phyloP scores from a whole-genome alignment of 2,888 invertebrate genomes.

The Thymelicus lineola region DNA sequence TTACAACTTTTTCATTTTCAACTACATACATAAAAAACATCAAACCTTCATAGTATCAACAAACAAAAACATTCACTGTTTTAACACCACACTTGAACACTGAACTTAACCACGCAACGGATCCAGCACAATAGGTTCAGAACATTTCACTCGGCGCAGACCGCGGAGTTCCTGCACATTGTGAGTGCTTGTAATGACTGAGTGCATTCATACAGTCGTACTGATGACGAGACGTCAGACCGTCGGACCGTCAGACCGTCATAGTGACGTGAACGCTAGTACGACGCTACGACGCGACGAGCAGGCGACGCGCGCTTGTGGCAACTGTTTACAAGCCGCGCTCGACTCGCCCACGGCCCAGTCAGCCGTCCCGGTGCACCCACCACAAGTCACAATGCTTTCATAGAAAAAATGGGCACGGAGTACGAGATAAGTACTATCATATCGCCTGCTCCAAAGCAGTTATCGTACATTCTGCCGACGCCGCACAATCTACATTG shows the following conservation, averaged over 20 bases:
- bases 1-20: not conserved
- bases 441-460: slow-evolving; percentile 55
- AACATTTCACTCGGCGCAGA: slow-evolving; percentile 54
- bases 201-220: slow-evolving; percentile 22
- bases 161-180: slow-evolving; percentile 76
- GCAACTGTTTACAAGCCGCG: slow-evolving; percentile 60
- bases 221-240: not conserved
- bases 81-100: slow-evolving; percentile 43
- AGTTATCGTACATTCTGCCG: slow-evolving; percentile 47
- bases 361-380: slow-evolving; percentile 54
- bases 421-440: slow-evolving; percentile 68
- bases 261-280: slow-evolving; percentile 39
- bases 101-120: slow-evolving; percentile 42
- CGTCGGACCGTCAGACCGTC: slow-evolving; percentile 39
- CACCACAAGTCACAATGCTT: slow-evolving; percentile 50
- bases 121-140: slow-evolving; percentile 47
- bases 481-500: slow-evolving; percentile 29
- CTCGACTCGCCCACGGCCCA: slow-evolving; percentile 43
- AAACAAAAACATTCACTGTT: slow-evolving; percentile 50
- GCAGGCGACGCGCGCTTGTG: slow-evolving; percentile 64
- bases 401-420: slow-evolving; percentile 67
- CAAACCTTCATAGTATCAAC: slow-evolving; percentile 35
- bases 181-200: slow-evolving; percentile 50
- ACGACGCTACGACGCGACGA: slow-evolving; percentile 56
- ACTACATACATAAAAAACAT: slow-evolving; percentile 1